Evolutionary conservation across 2,797 vertebrate species (phyloP).

Genomic region (Mormyrops boulengeri): DNA sequence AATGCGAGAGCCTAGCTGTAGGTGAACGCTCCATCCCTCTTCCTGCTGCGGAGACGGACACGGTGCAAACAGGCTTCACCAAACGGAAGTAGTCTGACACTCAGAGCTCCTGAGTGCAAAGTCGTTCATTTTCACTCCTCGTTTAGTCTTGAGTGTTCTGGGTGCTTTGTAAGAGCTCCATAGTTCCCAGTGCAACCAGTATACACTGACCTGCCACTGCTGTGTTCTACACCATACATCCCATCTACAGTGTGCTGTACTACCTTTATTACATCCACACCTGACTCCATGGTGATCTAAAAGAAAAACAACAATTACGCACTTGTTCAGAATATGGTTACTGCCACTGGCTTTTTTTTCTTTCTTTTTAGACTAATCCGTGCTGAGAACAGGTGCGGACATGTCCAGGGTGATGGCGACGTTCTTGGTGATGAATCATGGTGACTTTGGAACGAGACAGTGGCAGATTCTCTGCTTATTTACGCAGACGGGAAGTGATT

Average conservation of each 20-base stretch:
- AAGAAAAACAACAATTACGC: not conserved
- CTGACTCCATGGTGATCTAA: not conserved
- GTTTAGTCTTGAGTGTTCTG: not conserved
- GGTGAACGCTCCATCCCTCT: not conserved
- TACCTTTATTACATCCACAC: not conserved
- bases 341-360: not conserved
- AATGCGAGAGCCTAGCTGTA: not conserved
- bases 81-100: not conserved
- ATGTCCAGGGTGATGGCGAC: not conserved
- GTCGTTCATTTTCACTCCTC: not conserved
- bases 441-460: not conserved
- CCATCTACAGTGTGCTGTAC: not conserved
- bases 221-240: not conserved
- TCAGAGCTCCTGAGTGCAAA: not conserved
- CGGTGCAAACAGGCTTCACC: not conserved
- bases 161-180: not conserved
- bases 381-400: not conserved
- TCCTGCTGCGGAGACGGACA: not conserved
- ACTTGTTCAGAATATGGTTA: not conserved
- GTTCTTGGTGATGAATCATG: not conserved
- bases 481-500: not conserved
- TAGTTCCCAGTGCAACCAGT: not conserved
- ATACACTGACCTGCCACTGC: not conserved
- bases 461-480: not conserved
- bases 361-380: not conserved